These are phyloP conservation scores for Oenanthe melanoleuca DNA, from an alignment of 2,113 vertebrate species.

Conservation along the genomic window DNA sequence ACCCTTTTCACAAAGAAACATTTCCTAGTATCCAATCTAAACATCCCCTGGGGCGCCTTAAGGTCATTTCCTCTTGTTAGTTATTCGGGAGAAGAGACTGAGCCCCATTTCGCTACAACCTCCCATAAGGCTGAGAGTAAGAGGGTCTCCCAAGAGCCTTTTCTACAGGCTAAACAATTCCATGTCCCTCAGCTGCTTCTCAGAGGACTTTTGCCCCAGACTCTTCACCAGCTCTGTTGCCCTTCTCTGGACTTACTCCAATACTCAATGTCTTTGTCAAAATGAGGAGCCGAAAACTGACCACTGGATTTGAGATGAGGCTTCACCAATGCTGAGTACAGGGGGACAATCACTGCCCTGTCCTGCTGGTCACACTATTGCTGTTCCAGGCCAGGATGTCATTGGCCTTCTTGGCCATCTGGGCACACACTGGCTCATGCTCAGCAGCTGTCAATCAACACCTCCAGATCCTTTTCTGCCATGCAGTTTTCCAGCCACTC, in stretches of 20 bases:
- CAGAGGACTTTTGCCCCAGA: background rate
- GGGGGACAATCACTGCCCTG: background rate
- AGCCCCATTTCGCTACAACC: fast-evolving
- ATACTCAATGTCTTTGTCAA: background rate
- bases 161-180: background rate
- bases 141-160: background rate
- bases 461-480: background rate
- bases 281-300: background rate
- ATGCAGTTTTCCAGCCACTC: background rate
- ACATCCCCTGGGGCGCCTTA: background rate
- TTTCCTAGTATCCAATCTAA: background rate
- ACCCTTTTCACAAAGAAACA: background rate
- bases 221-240: background rate
- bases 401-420: background rate
- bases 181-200: background rate
- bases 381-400: background rate
- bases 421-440: background rate
- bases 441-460: background rate
- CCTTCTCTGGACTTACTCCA: background rate
- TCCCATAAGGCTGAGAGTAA: too few species aligned
- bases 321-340: fast-evolving
- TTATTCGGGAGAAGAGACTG: background rate
- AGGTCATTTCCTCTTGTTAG: background rate
- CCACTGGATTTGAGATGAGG: fast-evolving
- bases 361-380: background rate